Evolutionary conservation across 1,140 invertebrate genomes (phyloP), one percentile per base, ranked within the genome.

Genomic region (Drosophila eugracilis): DNA sequence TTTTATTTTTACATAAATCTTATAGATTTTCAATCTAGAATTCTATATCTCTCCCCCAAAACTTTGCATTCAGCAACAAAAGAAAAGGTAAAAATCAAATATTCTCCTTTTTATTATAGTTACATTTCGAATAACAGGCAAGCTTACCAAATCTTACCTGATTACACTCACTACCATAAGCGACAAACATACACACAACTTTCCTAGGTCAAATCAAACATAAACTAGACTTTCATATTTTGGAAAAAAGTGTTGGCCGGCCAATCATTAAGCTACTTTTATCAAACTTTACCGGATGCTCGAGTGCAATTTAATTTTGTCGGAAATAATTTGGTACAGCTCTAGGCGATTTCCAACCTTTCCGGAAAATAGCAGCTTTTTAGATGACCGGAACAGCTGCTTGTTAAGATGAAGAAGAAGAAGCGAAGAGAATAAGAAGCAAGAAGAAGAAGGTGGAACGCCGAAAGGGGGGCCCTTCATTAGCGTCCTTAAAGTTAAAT

Each of bases 381-480:
- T 4, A 24, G 42, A 45, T 45, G 42, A 45, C 42, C 42, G 42
- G 42, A 45, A 45, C 42, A 45, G 42, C 42, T 45, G 42, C n/a
- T 26, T 4, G 22, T 41, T 41, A 41, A 17, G n/a, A n/a, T 36
- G 34, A 14, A 36, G 14, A 5, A 19, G 14, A 17, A 4, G 37
- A 17, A 17, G 14, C 12, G 15, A 4, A n/a, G n/a, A 36, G 14
- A 5, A 19, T 5, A 17, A 4, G 37, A 17, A 17, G 14, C 12
- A 9, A n/a, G 28, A 15, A 3, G 14, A 5, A 6, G 37, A 10
- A 10, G 37, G 14, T 17, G 15, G 37, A 3, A 6, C 15, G 17
- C 9, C n/a, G n/a, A 39, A 41, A 41, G 9, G 36, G 14, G 36
- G 9, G 14, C 5, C 22, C 22, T 45, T 45, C 42, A 22, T 45